These are phyloP conservation scores for Dysmachus trigonus DNA, from an alignment of 2,888 invertebrate genomes.

Conservation along the genomic window DNA sequence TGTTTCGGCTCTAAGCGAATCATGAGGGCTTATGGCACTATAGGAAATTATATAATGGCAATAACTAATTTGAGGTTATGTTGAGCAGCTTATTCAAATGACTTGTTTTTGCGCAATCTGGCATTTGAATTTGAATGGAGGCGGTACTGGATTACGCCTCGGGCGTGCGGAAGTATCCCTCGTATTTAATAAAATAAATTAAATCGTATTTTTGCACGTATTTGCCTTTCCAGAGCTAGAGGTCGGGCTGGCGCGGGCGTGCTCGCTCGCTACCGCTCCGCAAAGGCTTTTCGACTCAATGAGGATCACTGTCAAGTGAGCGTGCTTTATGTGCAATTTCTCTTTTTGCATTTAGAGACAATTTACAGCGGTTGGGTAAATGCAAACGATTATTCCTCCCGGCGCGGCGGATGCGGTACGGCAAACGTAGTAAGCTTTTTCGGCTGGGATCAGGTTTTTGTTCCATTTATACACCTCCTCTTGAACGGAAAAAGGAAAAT, in stretches of 20 bases:
- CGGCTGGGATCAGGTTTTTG: background rate
- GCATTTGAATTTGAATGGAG: background rate
- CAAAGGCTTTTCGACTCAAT: background rate
- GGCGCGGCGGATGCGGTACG: background rate
- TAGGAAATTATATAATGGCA: constrained; percentile 26
- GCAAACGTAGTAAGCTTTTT: background rate
- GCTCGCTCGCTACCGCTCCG: background rate
- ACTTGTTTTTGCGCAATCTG: constrained; percentile 5
- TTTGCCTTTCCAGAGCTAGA: background rate
- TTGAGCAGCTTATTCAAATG: constrained; percentile 4
- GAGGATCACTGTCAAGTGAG: background rate
- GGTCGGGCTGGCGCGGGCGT: too few relatives aligned
- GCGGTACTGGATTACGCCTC: background rate
- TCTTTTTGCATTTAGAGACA: background rate
- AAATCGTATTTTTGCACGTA: constrained; percentile 31
- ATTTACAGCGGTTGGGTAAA: background rate
- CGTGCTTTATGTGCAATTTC: background rate
- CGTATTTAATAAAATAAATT: constrained; percentile 31
- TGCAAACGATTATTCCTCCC: background rate
- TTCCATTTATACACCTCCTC: background rate
- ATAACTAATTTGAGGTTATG: constrained; percentile 36
- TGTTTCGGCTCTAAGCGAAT: constrained; percentile 29
- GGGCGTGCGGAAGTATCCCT: background rate
- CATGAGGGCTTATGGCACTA: constrained; percentile 25
- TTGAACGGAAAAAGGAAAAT: background rate